A percentile compares a stretch with the other conserved stretches of the same genome.
phyloP scores from a whole-genome alignment of 2,113 vertebrate species.

The Parus major region DNA sequence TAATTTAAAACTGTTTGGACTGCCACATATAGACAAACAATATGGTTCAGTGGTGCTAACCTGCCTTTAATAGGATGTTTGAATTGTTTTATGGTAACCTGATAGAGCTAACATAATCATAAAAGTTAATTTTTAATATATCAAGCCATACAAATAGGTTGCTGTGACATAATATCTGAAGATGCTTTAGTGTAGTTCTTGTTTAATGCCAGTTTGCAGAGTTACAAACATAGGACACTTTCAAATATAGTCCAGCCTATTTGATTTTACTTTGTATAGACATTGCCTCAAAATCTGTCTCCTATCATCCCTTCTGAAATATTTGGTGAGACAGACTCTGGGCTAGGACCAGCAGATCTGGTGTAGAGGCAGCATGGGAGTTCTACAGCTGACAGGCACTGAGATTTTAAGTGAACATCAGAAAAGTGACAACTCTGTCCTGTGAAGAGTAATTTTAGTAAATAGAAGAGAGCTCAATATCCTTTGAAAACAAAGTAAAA shows the following conservation, averaged over 20 bases:
- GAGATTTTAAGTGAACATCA: neutral
- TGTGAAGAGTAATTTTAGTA: neutral
- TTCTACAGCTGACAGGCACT: neutral
- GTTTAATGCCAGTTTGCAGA: neutral
- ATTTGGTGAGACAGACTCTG: neutral
- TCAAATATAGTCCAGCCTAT: neutral
- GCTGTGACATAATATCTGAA: neutral
- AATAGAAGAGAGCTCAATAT: neutral
- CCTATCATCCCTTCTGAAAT: neutral
- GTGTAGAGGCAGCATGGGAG: neutral
- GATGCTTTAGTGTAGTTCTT: neutral
- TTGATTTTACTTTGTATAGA: neutral
- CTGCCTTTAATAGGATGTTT: neutral
- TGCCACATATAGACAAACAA: neutral
- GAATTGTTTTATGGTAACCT: neutral
- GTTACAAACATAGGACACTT: neutral
- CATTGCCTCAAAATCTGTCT: neutral
- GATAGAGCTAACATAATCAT: neutral
- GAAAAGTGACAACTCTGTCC: neutral
- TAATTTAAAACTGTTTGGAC: neutral
- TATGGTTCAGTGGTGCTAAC: neutral
- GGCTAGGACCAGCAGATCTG: neutral
- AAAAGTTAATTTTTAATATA: neutral
- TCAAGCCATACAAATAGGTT: neutral
- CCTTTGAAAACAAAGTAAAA: neutral